These are phyloP conservation scores for Adrianichthys oophorus DNA, from an alignment of 2,797 vertebrate species.

Conservation along the genomic window DNA sequence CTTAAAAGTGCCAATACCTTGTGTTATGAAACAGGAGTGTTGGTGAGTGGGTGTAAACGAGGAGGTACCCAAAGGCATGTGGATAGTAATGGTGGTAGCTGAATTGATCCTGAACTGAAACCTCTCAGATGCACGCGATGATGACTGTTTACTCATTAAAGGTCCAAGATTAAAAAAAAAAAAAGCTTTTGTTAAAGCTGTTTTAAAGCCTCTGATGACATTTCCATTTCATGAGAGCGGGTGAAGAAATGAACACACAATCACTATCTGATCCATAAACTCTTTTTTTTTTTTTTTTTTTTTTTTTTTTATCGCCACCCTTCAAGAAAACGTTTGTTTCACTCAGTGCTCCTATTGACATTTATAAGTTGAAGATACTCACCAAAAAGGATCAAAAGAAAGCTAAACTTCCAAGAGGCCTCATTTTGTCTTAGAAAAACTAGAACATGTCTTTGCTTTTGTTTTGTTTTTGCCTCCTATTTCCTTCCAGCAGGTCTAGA, in stretches of 20 bases:
- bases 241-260: too few relatives aligned
- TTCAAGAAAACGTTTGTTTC: neutral
- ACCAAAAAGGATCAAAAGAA: constrained; percentile 18
- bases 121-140: constrained; percentile 32
- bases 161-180: constrained; percentile 2
- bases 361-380: constrained; percentile 12
- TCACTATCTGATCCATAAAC: too few relatives aligned
- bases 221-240: constrained; percentile 19
- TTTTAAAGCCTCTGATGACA: constrained; percentile 22
- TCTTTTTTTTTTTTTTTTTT: constrained; percentile 2
- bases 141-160: constrained; percentile 22
- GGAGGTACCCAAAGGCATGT: constrained; percentile 47
- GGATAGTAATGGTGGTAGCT: constrained; percentile 43
- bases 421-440: too few relatives aligned
- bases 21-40: constrained; percentile 56
- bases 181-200: constrained; percentile 2
- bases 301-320: neutral
- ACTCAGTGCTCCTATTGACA: neutral
- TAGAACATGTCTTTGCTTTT: neutral
- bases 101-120: constrained; percentile 33
- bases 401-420: constrained; percentile 9
- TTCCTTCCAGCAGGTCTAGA: constrained; percentile 17
- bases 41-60: constrained; percentile 45
- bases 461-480: neutral
- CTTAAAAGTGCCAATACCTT: constrained; percentile 63